Evolutionary conservation across 2,888 invertebrate species (phyloP), one percentile per base, ranked within the genome.

Genomic region (Parnassius orleans): DNA sequence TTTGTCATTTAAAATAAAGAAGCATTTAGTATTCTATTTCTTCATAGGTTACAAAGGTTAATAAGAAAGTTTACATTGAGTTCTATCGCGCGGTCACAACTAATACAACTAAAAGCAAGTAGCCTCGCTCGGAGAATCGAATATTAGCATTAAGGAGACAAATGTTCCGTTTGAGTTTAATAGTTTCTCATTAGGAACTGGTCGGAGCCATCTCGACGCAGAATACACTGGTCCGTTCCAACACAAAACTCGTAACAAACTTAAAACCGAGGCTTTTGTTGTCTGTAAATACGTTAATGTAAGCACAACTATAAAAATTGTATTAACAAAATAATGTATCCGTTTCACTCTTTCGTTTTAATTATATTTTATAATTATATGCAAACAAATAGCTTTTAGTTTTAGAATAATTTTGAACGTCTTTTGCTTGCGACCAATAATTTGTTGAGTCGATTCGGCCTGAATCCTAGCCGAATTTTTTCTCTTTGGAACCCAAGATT

Each of bases 61-160:
- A 33, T 33, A 33, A 33, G 54, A 43, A 53, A 47, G 53, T 59
- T 54, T 53, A 53, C n/a, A 19, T 57, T 53, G 57, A 53, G 51
- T 52, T 61, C 12, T 19, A 47, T 24, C 11, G 12, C 46, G 52
- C 57, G 61, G 61, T 47, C 33, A 52, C 41, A 61, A 61, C 61
- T 61, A 53, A 48, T 52, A 46, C 46, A 61, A 61, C 61, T 61
- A 53, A 43, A 47, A 43, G 50, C 60, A 64, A 55, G 66, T 71
- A 67, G 67, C 64, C 66, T 70, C 73, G 71, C 69, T 74, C 65
- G 66, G 79, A 76, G 80, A 83, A 85, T 86, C 81, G 85, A 86
- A 86, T 86, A 86, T 86, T 83, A 82, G 77, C 78, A 84, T 84
- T 83, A 83, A 81, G 80, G 80, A 86, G 84, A 84, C 84, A 84